Evolutionary conservation across 2,113 vertebrate genomes (phyloP).

Genomic region (Myiopsitta monachus): DNA sequence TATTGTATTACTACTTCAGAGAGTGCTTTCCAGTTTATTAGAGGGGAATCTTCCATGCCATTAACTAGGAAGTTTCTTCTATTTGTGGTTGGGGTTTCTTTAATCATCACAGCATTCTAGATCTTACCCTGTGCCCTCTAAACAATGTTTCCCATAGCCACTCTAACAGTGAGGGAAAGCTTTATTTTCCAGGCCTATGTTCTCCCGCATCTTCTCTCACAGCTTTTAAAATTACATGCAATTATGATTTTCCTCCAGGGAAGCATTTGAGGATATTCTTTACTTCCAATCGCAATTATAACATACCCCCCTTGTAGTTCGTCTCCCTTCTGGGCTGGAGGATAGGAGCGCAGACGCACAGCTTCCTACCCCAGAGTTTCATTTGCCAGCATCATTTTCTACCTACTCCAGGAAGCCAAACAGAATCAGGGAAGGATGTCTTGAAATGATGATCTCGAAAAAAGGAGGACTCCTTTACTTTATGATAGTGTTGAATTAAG

Average conservation of each 20-base stretch:
- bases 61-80: background rate
- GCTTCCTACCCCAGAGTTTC: background rate
- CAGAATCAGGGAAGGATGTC: background rate
- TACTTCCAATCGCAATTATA: background rate
- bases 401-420: background rate
- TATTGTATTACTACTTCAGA: background rate
- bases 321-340: background rate
- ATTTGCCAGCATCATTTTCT: background rate
- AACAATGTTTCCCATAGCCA: background rate
- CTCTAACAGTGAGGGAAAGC: background rate
- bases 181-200: background rate
- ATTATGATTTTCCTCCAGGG: background rate
- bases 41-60: background rate
- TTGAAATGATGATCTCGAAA: background rate
- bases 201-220: background rate
- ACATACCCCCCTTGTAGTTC: background rate
- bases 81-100: background rate
- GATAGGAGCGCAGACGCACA: background rate
- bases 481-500: background rate
- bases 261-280: background rate
- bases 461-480: background rate
- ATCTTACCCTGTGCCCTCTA: background rate
- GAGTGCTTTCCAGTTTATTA: background rate
- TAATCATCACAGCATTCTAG: background rate
- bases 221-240: background rate